Evolutionary conservation across 2,113 vertebrate species (phyloP).

Genomic region (Syngnathus scovelli): DNA sequence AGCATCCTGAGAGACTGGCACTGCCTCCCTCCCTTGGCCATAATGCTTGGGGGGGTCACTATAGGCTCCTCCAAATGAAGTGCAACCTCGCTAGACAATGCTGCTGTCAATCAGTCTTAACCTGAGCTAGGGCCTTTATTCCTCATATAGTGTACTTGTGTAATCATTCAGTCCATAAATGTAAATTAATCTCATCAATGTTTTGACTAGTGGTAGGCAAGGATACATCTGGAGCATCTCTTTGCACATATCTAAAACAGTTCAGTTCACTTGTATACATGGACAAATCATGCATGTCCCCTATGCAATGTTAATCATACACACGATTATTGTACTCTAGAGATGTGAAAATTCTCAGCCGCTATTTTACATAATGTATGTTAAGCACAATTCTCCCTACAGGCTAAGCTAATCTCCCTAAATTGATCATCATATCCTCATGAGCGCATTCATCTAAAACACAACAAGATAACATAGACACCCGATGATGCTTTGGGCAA

Average conservation of each 20-base stretch:
- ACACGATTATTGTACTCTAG: constrained; percentile 6
- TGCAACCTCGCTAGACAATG: constrained; percentile 63
- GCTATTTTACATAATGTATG: constrained; percentile 1
- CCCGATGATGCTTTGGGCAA: constrained; percentile 46
- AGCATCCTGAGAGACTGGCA: constrained; percentile 67
- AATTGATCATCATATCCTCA: constrained; percentile 17
- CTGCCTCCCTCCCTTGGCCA: constrained; percentile 54
- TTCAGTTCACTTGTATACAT: constrained; percentile 24
- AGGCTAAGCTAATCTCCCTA: constrained; percentile 5
- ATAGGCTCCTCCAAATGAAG: constrained; percentile 58
- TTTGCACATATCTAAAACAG: constrained; percentile 14
- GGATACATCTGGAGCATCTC: constrained; percentile 35
- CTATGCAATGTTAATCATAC: constrained; percentile 15
- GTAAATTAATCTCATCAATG: constrained; percentile 64
- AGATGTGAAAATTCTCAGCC: constrained; percentile 2
- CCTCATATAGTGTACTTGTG: constrained; percentile 64
- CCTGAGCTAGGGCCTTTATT: constrained; percentile 61
- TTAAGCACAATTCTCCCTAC: constrained; percentile 15
- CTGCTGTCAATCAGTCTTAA: constrained; percentile 70
- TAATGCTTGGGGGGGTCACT: constrained; percentile 58
- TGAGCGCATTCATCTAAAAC: constrained; percentile 46
- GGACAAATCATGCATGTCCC: constrained; percentile 20
- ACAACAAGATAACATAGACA: constrained; percentile 57
- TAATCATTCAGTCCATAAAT: constrained; percentile 70
- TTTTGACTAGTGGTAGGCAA: constrained; percentile 48